Percentiles rank a stretch among this genome's conserved stretches.
Evolutionary conservation across 2,113 vertebrate species (phyloP).

Genomic region (Oreochromis tanganicae): DNA sequence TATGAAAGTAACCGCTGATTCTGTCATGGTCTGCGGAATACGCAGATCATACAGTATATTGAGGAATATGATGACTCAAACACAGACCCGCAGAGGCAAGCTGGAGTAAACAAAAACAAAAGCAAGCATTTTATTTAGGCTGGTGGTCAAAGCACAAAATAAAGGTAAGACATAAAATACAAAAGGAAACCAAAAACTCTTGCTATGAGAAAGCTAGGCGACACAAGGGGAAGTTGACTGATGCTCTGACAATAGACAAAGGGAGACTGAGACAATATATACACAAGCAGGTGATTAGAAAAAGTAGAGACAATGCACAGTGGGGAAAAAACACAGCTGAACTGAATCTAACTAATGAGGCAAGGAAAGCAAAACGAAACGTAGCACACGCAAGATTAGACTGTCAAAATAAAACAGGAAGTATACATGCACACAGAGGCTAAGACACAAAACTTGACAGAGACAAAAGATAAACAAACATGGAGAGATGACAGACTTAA

Average conservation of each 20-base stretch:
- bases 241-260: background rate
- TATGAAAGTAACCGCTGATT: background rate
- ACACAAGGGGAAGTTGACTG: background rate
- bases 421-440: too few species aligned
- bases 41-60: background rate
- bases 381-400: too few species aligned
- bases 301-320: background rate
- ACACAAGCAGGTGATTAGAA: background rate
- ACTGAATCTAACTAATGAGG: too few species aligned
- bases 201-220: background rate
- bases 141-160: background rate
- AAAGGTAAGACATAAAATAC: background rate
- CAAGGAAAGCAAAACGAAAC: too few species aligned
- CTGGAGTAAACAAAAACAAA: background rate
- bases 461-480: background rate
- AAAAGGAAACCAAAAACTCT: background rate
- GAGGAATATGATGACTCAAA: background rate
- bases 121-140: background rate
- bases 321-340: too few species aligned
- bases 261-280: background rate
- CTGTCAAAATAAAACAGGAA: too few species aligned
- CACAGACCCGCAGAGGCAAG: background rate
- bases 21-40: background rate
- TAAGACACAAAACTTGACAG: too few species aligned
- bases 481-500: background rate